Conservation (phyloP, 2,888 invertebrate species). For the Heliconius hortense region DNA sequence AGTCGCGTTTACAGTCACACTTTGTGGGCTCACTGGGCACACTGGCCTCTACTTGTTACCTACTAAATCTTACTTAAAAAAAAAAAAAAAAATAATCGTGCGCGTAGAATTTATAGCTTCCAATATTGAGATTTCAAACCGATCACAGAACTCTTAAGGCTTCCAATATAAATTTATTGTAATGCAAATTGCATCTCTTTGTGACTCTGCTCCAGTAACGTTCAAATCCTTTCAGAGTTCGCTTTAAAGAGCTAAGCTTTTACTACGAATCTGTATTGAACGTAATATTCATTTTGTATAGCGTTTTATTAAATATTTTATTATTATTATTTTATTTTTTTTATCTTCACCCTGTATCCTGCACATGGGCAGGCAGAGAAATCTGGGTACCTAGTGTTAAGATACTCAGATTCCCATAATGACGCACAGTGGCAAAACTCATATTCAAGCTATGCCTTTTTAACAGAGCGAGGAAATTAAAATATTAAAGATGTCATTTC, state of each 20-base stretch:
- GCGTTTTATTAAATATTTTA: slow-evolving; percentile 7
- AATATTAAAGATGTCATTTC: too few relatives aligned
- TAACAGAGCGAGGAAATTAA: too few relatives aligned
- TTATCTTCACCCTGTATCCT: neutral
- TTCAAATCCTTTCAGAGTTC: slow-evolving; percentile 59
- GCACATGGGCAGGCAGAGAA: too few relatives aligned
- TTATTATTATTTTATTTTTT: slow-evolving; percentile 8
- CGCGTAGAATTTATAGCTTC: slow-evolving; percentile 35
- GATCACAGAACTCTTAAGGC: slow-evolving; percentile 48
- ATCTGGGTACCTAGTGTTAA: too few relatives aligned
- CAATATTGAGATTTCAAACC: slow-evolving; percentile 41
- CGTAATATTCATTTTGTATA: slow-evolving; percentile 29
- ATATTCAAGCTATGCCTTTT: too few relatives aligned
- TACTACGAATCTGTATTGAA: slow-evolving; percentile 34
- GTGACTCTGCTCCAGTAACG: slow-evolving; percentile 58
- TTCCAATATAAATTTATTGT: slow-evolving; percentile 75
- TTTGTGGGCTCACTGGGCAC: too few relatives aligned
- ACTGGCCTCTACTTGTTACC: too few relatives aligned
- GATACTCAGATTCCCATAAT: too few relatives aligned
- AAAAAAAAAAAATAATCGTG: too few relatives aligned
- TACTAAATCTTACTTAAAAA: too few relatives aligned
- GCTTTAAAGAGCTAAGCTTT: slow-evolving; percentile 44
- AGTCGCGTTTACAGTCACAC: too few relatives aligned
- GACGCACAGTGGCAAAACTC: too few relatives aligned
- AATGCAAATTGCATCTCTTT: slow-evolving; percentile 76